A percentile compares a stretch with the other conserved stretches of the same genome.
phyloP scores from a whole-genome alignment of 2,113 vertebrate species.

The Oenanthe melanoleuca region DNA sequence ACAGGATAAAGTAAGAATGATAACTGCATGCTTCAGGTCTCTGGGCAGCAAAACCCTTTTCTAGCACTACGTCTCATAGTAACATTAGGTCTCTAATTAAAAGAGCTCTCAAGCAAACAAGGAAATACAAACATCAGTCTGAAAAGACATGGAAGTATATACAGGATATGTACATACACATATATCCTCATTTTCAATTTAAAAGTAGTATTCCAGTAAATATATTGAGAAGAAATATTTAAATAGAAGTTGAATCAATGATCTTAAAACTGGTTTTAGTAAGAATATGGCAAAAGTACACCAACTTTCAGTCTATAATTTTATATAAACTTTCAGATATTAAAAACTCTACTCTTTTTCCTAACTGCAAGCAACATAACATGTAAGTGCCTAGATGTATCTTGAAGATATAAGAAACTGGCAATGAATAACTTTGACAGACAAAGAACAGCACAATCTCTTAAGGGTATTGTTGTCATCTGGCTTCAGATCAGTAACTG shows the following conservation, averaged over 20 bases:
- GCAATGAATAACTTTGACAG: background rate
- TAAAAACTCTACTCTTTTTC: background rate
- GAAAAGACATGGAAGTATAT: background rate
- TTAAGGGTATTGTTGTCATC: background rate
- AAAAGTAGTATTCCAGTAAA: background rate
- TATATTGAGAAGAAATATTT: background rate
- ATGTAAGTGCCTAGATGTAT: background rate
- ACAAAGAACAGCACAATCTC: background rate
- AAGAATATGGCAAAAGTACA: background rate
- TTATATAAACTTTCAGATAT: background rate
- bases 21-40: background rate
- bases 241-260: background rate
- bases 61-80: background rate
- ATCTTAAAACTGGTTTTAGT: background rate
- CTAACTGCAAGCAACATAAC: background rate
- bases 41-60: background rate
- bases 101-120: background rate
- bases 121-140: background rate
- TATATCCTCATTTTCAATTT: background rate
- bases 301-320: background rate
- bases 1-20: background rate
- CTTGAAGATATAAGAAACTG: background rate
- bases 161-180: background rate
- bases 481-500: background rate
- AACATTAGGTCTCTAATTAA: background rate